Percentiles rank a stretch among this genome's conserved stretches.
phyloP scores from a whole-genome alignment of 1,140 invertebrate genomes.

The Hyphantria cunea region DNA sequence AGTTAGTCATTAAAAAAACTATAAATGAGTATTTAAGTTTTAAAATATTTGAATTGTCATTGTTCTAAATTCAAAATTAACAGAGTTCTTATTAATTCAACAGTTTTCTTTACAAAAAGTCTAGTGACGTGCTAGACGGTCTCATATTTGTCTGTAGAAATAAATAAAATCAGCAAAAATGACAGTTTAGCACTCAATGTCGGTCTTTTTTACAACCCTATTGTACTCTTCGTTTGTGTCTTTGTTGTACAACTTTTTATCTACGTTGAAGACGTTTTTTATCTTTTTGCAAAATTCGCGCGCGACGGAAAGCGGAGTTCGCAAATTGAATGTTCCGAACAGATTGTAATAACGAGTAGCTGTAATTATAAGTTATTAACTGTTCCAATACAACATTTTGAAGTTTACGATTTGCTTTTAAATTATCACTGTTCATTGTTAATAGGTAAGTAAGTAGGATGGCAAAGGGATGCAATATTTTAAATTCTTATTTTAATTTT shows the following conservation, averaged over 20 bases:
- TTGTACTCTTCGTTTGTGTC: not conserved
- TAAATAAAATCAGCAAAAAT: conserved; percentile 22
- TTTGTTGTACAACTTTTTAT: conserved; percentile 7
- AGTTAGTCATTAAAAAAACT: not conserved
- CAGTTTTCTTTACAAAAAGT: not conserved
- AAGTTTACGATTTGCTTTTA: too few species aligned
- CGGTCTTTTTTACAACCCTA: not conserved
- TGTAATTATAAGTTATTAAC: too few species aligned
- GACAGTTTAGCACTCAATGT: conserved; percentile 1
- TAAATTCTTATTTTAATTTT: too few species aligned
- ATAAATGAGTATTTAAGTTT: not conserved
- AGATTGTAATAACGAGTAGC: too few species aligned
- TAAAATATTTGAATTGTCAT: not conserved
- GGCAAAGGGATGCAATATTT: too few species aligned
- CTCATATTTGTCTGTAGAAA: conserved; percentile 13
- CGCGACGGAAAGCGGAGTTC: conserved; percentile 9
- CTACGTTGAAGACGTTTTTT: not conserved
- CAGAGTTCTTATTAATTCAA: not conserved
- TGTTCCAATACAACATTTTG: too few species aligned
- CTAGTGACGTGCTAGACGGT: not conserved
- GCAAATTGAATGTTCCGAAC: not conserved
- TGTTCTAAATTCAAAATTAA: not conserved
- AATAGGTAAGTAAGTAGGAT: too few species aligned
- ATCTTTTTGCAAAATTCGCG: not conserved
- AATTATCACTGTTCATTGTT: too few species aligned